Conservation (phyloP, 2,888 invertebrate genomes). For the Coelopa pilipes region DNA sequence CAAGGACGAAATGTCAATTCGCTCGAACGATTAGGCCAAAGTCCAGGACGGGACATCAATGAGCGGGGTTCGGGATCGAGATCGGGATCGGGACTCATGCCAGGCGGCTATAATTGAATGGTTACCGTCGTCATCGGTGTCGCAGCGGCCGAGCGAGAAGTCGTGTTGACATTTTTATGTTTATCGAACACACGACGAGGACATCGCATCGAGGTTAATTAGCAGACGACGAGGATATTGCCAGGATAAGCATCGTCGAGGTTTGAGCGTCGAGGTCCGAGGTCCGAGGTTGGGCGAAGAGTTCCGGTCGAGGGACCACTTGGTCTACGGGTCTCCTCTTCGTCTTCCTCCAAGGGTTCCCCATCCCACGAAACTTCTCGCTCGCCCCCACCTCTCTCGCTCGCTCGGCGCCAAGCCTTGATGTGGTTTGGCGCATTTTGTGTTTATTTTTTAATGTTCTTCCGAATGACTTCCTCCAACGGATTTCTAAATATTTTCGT, state of each 20-base stretch:
- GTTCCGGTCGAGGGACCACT: neutral
- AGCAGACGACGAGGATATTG: neutral
- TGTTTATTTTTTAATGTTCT: constrained; percentile 50
- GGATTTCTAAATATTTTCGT: constrained; percentile 29
- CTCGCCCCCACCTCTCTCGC: neutral
- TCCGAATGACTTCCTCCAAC: constrained; percentile 27
- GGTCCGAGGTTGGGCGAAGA: neutral
- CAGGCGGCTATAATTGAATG: constrained; percentile 23
- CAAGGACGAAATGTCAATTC: constrained; percentile 29
- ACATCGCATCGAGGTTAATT: neutral
- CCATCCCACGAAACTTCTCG: neutral
- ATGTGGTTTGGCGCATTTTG: constrained; percentile 49
- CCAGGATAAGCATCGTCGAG: neutral
- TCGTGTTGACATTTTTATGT: constrained; percentile 11
- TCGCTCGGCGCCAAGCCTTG: constrained; percentile 42
- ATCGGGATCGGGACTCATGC: neutral
- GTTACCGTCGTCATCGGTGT: neutral
- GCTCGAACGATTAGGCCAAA: constrained; percentile 12
- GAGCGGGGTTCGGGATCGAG: neutral
- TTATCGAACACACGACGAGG: neutral
- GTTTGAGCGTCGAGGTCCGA: neutral
- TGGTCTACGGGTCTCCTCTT: too few relatives aligned
- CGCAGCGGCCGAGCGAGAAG: neutral
- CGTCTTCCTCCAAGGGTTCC: neutral
- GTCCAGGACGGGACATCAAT: constrained; percentile 14